Conservation (phyloP, 2,888 invertebrate species). For the Luffia ferchaultella region DNA sequence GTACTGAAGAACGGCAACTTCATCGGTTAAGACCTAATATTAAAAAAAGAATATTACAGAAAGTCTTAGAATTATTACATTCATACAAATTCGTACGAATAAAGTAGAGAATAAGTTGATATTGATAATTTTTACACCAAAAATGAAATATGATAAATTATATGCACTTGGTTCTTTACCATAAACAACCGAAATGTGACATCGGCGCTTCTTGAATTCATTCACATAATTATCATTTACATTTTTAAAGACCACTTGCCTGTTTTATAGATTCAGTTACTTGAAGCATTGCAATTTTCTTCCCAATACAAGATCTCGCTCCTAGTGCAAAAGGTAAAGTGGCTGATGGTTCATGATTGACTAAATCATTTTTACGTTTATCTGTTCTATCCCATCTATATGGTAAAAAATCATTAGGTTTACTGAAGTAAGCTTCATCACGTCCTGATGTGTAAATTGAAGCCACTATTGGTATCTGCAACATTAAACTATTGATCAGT, state of each 20-base stretch:
- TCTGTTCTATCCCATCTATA: conserved; percentile 77
- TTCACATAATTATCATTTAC: too few relatives aligned
- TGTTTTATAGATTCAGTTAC: conserved; percentile 72
- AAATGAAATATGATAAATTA: too few relatives aligned
- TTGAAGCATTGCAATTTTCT: conserved; percentile 80
- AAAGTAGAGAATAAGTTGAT: too few relatives aligned
- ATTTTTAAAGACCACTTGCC: conserved; percentile 63
- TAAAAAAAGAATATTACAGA: too few relatives aligned
- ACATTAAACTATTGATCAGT: conserved; percentile 15
- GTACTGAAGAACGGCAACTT: too few relatives aligned
- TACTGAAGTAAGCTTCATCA: conserved; percentile 72
- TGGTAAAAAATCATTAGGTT: conserved; percentile 75
- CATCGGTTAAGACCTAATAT: too few relatives aligned
- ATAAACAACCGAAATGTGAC: too few relatives aligned
- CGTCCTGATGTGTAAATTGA: conserved; percentile 88
- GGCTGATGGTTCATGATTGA: conserved; percentile 68
- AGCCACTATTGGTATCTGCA: conserved; percentile 80
- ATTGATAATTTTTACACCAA: too few relatives aligned
- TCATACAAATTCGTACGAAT: too few relatives aligned
- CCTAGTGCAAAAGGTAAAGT: conserved; percentile 86
- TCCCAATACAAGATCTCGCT: conserved; percentile 83
- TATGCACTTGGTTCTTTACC: too few relatives aligned
- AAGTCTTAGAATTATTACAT: too few relatives aligned
- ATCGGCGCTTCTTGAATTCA: too few relatives aligned
- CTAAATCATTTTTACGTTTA: conserved; percentile 38